These are phyloP conservation scores for Esox masquinongy DNA, from an alignment of 2,797 vertebrate genomes.

Conservation along the genomic window DNA sequence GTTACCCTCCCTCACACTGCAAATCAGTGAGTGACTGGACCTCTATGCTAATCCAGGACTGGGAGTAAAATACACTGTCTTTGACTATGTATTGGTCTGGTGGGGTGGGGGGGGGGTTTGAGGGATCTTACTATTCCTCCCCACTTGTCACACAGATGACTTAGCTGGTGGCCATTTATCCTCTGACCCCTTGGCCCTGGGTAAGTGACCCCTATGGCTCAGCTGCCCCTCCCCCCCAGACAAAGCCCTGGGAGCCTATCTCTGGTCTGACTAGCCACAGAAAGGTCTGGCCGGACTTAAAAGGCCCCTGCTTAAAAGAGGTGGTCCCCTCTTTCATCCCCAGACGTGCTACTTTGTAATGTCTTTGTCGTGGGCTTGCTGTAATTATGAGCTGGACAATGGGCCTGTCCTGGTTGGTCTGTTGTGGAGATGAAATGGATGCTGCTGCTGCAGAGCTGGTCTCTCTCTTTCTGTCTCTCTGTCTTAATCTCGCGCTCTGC, in stretches of 20 bases:
- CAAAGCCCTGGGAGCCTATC: conserved; percentile 33
- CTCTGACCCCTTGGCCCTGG: conserved; percentile 38
- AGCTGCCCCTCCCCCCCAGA: conserved; percentile 32
- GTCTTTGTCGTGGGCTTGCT: conserved; percentile 44
- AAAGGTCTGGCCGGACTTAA: conserved; percentile 41
- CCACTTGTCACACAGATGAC: conserved; percentile 49
- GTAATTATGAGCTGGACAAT: conserved; percentile 47
- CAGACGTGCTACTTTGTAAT: conserved; percentile 47
- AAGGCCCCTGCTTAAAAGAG: conserved; percentile 32
- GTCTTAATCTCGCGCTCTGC: background rate
- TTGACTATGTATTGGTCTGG: background rate
- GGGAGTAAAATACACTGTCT: conserved; percentile 13
- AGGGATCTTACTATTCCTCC: conserved; percentile 31
- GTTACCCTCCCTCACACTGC: background rate
- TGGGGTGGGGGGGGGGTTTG: conserved; percentile 6
- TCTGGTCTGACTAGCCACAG: conserved; percentile 10
- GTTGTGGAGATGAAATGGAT: conserved; percentile 6
- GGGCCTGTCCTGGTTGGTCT: conserved; percentile 3
- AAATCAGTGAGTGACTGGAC: conserved; percentile 19
- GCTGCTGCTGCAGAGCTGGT: background rate
- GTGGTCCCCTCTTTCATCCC: conserved; percentile 21
- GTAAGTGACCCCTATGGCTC: conserved; percentile 57
- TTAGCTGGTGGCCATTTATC: conserved; percentile 56
- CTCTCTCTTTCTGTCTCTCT: too few species aligned
- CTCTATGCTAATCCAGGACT: conserved; percentile 32